Base-by-base conservation (phyloP, 2,797 vertebrate genomes). In the Glyptemys insculpta region DNA sequence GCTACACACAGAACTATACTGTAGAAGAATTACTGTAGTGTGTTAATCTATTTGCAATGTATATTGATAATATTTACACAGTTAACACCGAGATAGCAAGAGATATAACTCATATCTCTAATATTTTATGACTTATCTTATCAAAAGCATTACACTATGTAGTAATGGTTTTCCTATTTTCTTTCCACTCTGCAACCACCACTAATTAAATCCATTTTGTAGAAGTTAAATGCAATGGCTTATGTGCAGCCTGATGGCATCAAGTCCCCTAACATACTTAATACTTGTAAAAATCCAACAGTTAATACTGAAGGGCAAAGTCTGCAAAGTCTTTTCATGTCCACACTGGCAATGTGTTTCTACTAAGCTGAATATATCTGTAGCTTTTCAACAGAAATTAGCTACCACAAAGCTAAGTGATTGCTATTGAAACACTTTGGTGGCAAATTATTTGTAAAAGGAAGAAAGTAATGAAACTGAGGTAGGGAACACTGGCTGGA, bases 331-430 rank as follows among this genome's bases (percentile, higher is more conserved):
- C 1, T 1, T 47, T 54, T 23, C 12, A 57, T 25, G 34, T 41
- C 47, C 11, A 79, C 59, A 85, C 1, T 7, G 5, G 23, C 56
- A 59, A 72, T n/a, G 6, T 31, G n/a, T 37, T 79, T 49, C 27
- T 27, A 56, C n/a, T 65, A 65, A 52, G 68, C 87, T 56, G 1
- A 88, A 81, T 4, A 74, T 14, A 79, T 15, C 2, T 1, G 2
- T 78, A 90, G 5, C 8, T 68, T 6, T 34, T 76, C n/a, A 87
- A 79, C 90, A 92, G 15, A 23, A 93, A 91, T 82, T 49, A 16
- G 1, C 29, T 80, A 82, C 29, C 8, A 29, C 0, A 88, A 18
- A 88, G 90, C 72, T 47, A 34, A 2, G 9, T 31, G 5, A 50
- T 31, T 7, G 50, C 5, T 2, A 0, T n/a, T 44, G 79, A 88